These are phyloP conservation scores for Plestiodon gilberti DNA, from an alignment of 2,113 vertebrate species.

Conservation along the genomic window DNA sequence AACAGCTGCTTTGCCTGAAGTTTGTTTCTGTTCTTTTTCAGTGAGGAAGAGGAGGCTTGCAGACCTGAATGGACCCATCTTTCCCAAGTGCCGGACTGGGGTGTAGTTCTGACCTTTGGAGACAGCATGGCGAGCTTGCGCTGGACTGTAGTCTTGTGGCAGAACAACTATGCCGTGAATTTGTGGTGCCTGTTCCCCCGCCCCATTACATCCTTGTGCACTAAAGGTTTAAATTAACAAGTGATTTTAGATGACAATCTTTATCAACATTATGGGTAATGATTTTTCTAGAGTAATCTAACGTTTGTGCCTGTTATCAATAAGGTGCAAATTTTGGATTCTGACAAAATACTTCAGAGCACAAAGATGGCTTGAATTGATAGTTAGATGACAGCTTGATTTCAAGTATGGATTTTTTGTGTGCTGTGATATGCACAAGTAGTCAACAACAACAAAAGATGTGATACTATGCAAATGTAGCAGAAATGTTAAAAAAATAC, in stretches of 20 bases:
- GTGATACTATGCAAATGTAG: conserved; percentile 23
- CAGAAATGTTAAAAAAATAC: conserved; percentile 69
- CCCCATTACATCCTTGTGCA: conserved; percentile 65
- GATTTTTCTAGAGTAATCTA: conserved; percentile 47
- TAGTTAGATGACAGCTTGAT: conserved; percentile 42
- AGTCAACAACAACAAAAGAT: conserved; percentile 24
- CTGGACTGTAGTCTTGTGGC: conserved; percentile 62
- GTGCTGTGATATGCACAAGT: conserved; percentile 30
- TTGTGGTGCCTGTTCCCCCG: conserved; percentile 68
- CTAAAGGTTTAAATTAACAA: conserved; percentile 74
- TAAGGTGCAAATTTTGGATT: conserved; percentile 9
- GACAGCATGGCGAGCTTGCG: conserved; percentile 41
- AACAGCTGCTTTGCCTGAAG: background rate
- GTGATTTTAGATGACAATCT: conserved; percentile 71
- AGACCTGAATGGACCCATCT: conserved; percentile 89
- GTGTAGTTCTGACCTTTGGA: conserved; percentile 76
- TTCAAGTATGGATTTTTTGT: conserved; percentile 47
- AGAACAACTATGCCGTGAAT: conserved; percentile 66
- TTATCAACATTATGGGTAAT: conserved; percentile 25
- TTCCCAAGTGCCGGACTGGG: conserved; percentile 94
- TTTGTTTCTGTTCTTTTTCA: conserved; percentile 71
- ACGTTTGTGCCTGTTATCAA: conserved; percentile 60
- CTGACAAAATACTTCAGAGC: conserved; percentile 14
- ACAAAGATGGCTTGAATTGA: conserved; percentile 43
- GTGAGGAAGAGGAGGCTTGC: conserved; percentile 97